These are phyloP conservation scores for Ladona fulva DNA, from an alignment of 1,140 invertebrate species.

Conservation along the genomic window DNA sequence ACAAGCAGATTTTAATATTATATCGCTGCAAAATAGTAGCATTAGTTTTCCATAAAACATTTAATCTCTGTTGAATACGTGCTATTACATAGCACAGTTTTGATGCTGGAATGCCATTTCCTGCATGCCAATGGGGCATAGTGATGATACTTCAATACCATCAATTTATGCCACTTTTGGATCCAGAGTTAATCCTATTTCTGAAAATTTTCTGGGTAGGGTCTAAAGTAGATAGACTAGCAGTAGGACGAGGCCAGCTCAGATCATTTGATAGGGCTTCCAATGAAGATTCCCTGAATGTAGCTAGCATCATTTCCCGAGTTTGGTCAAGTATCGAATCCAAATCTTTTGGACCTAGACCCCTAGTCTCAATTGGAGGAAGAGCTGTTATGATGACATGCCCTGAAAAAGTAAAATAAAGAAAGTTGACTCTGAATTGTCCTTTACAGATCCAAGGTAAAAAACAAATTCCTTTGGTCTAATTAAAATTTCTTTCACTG, in stretches of 20 bases:
- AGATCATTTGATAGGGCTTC: background rate
- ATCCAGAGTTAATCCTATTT: background rate
- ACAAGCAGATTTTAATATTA: background rate
- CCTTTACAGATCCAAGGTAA: too few relatives aligned
- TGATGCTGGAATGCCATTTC: background rate
- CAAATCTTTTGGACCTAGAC: slow-evolving; percentile 22
- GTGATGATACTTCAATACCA: background rate
- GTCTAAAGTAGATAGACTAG: background rate
- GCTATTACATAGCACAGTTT: background rate
- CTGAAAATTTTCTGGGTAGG: background rate
- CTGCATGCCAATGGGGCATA: background rate
- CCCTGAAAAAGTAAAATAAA: background rate
- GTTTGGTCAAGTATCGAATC: slow-evolving; percentile 13
- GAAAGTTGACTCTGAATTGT: too few relatives aligned
- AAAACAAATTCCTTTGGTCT: too few relatives aligned
- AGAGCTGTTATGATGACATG: slow-evolving; percentile 39
- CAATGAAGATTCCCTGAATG: background rate
- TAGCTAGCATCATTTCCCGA: background rate
- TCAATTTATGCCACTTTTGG: background rate
- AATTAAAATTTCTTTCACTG: too few relatives aligned
- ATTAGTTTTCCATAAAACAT: background rate
- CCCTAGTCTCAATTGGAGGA: slow-evolving; percentile 38
- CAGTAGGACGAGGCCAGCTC: background rate
- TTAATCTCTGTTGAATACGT: background rate
- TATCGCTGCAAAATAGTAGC: background rate